Conservation (phyloP, 2,113 vertebrate genomes). For the Acrocephalus kingi region DNA sequence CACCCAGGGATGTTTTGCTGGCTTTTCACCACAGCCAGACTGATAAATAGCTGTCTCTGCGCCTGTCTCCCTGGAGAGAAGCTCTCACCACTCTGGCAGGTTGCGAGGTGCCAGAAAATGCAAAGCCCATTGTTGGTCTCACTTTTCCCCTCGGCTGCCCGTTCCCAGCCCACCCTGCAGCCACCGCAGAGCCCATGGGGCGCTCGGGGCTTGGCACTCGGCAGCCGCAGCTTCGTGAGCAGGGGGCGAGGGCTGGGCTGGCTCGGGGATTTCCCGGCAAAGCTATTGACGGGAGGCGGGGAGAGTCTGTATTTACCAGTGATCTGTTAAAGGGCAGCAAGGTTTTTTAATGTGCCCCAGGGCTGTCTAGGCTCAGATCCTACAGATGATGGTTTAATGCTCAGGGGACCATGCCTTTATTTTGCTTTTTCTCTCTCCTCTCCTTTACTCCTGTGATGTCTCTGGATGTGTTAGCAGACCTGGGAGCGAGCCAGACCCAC, state of each 20-base stretch:
- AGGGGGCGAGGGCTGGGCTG: neutral
- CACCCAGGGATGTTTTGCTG: neutral
- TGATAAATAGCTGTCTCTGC: neutral
- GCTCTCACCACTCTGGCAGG: neutral
- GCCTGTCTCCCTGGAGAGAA: neutral
- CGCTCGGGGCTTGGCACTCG: neutral
- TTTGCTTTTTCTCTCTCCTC: neutral
- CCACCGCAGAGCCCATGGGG: rapidly evolving
- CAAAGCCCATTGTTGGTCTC: neutral
- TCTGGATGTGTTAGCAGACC: neutral
- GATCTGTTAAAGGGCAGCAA: neutral
- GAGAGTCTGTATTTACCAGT: neutral
- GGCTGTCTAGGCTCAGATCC: neutral
- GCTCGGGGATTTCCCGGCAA: rapidly evolving
- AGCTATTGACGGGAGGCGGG: neutral
- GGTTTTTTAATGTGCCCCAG: neutral
- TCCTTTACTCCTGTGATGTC: neutral
- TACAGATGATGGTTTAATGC: neutral
- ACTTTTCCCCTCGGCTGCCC: neutral
- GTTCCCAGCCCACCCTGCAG: neutral
- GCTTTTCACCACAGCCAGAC: neutral
- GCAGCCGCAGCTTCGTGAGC: neutral
- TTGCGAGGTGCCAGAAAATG: neutral
- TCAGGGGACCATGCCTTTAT: neutral
- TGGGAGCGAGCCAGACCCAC: rapidly evolving